Evolutionary conservation across 2,113 vertebrate genomes (phyloP), one percentile per base, ranked within the genome.

Genomic region (Amazona guildingii): DNA sequence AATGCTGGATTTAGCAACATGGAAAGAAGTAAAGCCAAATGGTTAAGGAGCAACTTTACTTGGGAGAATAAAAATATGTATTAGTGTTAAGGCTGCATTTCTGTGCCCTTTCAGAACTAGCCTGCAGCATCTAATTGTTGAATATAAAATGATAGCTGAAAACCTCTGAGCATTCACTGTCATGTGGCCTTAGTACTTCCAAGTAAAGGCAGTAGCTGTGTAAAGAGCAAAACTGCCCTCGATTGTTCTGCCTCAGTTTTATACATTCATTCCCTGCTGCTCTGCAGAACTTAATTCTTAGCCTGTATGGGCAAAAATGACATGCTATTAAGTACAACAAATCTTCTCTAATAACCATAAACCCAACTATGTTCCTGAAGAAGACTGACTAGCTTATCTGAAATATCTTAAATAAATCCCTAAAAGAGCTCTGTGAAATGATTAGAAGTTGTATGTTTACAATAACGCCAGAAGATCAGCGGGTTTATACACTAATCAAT

Each of bases 401-500:
- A 91, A 83, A 93, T 91, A 94, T 87, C 91, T 92, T 87, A 91
- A 83, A 93, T 91, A 95, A 90, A 87, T 76, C 64, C 64, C 73
- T 91, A n/a, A 95, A 92, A 92, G 85, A 54, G n/a, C 61, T 87
- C 28, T 78, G 68, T 91, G 95, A 85, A 86, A 95, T 96, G 6
- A 95, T 94, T 95, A 91, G 77, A 89, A 92, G 82, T 81, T 76
- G 39, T 85, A 13, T 87, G 55, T 94, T 96, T 92, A 76, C 77
- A 87, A 49, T 57, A 72, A 85, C 77, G 77, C 63, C 77, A 90
- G 86, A 87, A 88, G 86, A 94, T 83, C 85, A 95, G 74, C 43
- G 41, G 54, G 83, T 83, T 97, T 93, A 94, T 89, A 52, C 37
- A 23, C 92, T 76, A 74, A 95, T 95, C 91, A 95, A 79, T 97